phyloP scores from a whole-genome alignment of 2,113 vertebrate genomes.

The Isurus oxyrinchus region DNA sequence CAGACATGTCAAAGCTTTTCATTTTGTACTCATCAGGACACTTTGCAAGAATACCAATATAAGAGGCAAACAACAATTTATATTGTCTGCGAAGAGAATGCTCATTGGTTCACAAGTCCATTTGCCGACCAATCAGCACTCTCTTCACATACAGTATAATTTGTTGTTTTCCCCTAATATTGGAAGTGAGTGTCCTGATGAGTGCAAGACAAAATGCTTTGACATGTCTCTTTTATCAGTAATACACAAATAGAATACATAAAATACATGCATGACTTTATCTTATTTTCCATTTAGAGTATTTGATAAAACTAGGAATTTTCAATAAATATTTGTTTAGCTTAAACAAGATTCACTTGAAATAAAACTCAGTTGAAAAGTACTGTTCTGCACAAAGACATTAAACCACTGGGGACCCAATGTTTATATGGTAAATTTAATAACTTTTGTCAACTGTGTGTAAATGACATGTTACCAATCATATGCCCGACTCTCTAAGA shows the following conservation, averaged over 20 bases:
- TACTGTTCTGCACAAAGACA: neutral
- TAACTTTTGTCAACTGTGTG: neutral
- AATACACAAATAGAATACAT: neutral
- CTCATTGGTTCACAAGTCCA: too few species aligned
- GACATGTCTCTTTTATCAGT: too few species aligned
- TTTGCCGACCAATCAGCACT: too few species aligned
- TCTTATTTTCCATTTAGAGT: neutral
- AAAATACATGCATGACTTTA: neutral
- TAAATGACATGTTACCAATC: neutral
- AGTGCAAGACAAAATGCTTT: too few species aligned
- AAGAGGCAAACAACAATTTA: too few species aligned
- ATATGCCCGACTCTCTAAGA: neutral
- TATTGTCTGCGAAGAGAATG: too few species aligned
- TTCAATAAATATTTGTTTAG: neutral
- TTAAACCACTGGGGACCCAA: neutral
- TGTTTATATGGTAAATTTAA: neutral
- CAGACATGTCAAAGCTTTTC: too few species aligned
- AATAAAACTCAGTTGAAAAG: neutral
- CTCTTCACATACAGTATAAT: too few species aligned
- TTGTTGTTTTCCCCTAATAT: too few species aligned
- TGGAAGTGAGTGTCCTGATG: too few species aligned
- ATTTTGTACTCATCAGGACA: too few species aligned
- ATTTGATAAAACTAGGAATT: neutral
- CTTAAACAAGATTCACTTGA: neutral
- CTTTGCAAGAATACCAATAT: too few species aligned